These are phyloP conservation scores for Epinotia brunnichana DNA, from an alignment of 2,888 invertebrate genomes.

Conservation along the genomic window DNA sequence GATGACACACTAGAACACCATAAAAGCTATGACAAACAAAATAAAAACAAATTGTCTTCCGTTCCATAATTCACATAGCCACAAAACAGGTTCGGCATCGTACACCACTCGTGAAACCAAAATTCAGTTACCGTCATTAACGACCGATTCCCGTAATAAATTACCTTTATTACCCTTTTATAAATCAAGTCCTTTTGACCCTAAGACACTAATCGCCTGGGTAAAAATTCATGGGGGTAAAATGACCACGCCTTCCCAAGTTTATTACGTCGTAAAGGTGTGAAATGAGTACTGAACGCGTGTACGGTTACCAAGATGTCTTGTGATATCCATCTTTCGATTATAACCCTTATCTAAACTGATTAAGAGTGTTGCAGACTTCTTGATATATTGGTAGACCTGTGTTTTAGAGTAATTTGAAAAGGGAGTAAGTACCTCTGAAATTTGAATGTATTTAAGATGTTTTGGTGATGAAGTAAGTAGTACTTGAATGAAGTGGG, in stretches of 20 bases:
- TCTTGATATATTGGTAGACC: not conserved
- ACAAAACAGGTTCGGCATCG: conserved; percentile 15
- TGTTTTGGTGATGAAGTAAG: conserved; percentile 7
- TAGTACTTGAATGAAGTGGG: conserved; percentile 36
- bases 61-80: not conserved
- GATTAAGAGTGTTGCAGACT: not conserved
- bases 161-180: conserved; percentile 58
- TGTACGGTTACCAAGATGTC: conserved; percentile 8
- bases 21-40: conserved; percentile 3
- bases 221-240: conserved; percentile 59
- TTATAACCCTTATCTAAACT: conserved; percentile 8
- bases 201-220: conserved; percentile 46
- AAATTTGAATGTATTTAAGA: not conserved
- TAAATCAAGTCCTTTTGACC: conserved; percentile 60
- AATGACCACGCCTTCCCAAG: conserved; percentile 49
- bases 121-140: conserved; percentile 51
- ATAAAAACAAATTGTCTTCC: not conserved
- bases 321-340: not conserved
- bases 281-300: conserved; percentile 52
- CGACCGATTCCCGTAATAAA: conserved; percentile 59
- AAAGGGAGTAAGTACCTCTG: not conserved
- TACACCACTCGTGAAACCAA: conserved; percentile 9
- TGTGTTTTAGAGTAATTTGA: not conserved
- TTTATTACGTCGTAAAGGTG: conserved; percentile 61
- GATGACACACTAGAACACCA: conserved; percentile 15